Conservation (phyloP, 2,797 vertebrate genomes). For the Peromyscus eremicus region DNA sequence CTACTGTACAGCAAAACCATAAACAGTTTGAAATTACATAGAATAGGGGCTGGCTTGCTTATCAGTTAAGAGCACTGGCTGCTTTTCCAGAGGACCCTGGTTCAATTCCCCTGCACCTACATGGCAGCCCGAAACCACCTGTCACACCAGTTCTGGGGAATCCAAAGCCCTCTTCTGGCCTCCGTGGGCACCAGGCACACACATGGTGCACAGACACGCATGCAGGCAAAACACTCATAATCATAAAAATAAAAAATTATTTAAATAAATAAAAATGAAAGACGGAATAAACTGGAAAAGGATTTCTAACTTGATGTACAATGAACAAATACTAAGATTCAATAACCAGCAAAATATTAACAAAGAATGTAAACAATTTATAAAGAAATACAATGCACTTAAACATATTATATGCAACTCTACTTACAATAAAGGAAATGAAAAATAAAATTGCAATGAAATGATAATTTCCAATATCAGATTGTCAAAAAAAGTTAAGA, state of each 20-base stretch:
- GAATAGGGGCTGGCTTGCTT: not conserved
- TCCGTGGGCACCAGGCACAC: not conserved
- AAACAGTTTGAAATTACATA: constrained; percentile 48
- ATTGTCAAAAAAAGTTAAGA: constrained; percentile 33
- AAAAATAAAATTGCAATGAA: constrained; percentile 47
- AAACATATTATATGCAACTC: constrained; percentile 10
- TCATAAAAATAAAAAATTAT: constrained; percentile 12
- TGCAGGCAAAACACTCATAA: not conserved
- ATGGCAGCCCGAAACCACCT: not conserved
- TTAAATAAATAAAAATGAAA: constrained; percentile 47
- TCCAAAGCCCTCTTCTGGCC: not conserved
- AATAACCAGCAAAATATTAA: constrained; percentile 49
- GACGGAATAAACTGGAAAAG: not conserved
- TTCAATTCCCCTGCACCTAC: not conserved
- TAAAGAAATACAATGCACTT: constrained; percentile 1
- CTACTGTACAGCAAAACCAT: not conserved
- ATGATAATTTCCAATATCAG: constrained; percentile 38
- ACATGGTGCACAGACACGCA: not conserved
- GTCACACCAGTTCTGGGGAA: not conserved
- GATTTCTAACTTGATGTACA: constrained; percentile 43
- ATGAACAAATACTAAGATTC: constrained; percentile 21
- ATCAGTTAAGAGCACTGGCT: not conserved
- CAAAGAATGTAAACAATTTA: constrained; percentile 23
- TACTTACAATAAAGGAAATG: constrained; percentile 24
- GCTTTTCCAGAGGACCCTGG: not conserved